A percentile compares a stretch with the other conserved stretches of the same genome.
phyloP scores from a whole-genome alignment of 1,140 invertebrate genomes.

The Diorhabda sublineata region DNA sequence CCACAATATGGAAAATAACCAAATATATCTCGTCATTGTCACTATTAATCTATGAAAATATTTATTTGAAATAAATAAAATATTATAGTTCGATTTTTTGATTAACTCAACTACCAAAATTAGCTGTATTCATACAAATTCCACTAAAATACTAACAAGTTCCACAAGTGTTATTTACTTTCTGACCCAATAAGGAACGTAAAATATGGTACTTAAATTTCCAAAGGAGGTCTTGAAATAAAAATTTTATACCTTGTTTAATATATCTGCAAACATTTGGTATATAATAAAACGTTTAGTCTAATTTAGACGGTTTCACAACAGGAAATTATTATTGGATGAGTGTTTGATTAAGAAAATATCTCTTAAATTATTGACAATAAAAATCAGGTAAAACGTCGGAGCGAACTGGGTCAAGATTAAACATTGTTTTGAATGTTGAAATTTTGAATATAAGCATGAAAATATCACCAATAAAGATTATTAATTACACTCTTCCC shows the following conservation, averaged over 20 bases:
- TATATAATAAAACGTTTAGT: neutral
- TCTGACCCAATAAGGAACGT: neutral
- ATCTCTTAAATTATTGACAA: neutral
- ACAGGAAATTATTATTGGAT: neutral
- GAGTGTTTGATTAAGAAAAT: neutral
- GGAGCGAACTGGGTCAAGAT: neutral
- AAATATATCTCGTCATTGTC: neutral
- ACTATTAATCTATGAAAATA: neutral
- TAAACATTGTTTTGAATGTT: neutral
- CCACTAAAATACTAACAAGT: no score
- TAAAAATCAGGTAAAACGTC: neutral
- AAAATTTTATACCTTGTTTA: neutral
- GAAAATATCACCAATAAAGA: no score
- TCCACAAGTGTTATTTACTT: neutral
- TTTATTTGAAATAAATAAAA: neutral
- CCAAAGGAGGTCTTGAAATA: neutral
- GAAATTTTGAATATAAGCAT: neutral
- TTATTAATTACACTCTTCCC: no score
- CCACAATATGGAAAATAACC: neutral
- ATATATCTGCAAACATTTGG: neutral
- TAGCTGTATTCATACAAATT: no score
- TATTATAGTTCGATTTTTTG: no score
- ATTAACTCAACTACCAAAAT: no score
- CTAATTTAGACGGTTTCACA: neutral
- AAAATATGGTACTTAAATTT: neutral